Percentiles rank a stretch among this genome's conserved stretches.
phyloP scores from a whole-genome alignment of 2,113 vertebrate genomes.

The Macrotis lagotis region DNA sequence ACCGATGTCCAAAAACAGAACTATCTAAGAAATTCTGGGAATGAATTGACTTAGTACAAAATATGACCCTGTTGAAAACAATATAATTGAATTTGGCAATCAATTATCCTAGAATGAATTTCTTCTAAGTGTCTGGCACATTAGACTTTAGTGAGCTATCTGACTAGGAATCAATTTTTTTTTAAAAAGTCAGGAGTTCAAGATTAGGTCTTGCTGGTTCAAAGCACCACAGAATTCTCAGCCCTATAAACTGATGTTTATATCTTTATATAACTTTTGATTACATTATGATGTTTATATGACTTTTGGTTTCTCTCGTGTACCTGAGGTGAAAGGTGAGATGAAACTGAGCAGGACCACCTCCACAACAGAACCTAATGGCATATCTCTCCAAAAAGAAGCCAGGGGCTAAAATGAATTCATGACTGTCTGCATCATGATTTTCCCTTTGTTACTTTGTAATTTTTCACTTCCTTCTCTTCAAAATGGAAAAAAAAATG shows the following conservation, averaged over 20 bases:
- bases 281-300: too few relatives aligned
- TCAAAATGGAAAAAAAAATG: slow-evolving; percentile 28
- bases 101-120: slow-evolving; percentile 29
- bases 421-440: slow-evolving; percentile 13
- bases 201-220: neutral
- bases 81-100: slow-evolving; percentile 47
- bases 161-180: slow-evolving; percentile 31
- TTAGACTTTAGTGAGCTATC: slow-evolving; percentile 43
- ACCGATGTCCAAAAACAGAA: slow-evolving; percentile 35
- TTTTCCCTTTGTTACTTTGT: slow-evolving; percentile 28
- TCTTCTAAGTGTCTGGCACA: slow-evolving; percentile 6
- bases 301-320: slow-evolving; percentile 27
- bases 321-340: neutral
- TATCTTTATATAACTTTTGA: too few relatives aligned
- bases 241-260: too few relatives aligned
- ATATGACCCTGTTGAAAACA: slow-evolving; percentile 37
- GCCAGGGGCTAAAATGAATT: slow-evolving; percentile 45
- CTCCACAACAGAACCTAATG: slow-evolving; percentile 23
- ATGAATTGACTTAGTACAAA: slow-evolving; percentile 14
- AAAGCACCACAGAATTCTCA: too few relatives aligned
- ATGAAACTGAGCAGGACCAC: too few relatives aligned
- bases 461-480: neutral
- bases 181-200: slow-evolving; percentile 35
- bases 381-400: slow-evolving; percentile 20
- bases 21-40: slow-evolving; percentile 27